These are phyloP conservation scores for Darevskia mixta DNA, from an alignment of 2,797 vertebrate genomes.

Conservation along the genomic window DNA sequence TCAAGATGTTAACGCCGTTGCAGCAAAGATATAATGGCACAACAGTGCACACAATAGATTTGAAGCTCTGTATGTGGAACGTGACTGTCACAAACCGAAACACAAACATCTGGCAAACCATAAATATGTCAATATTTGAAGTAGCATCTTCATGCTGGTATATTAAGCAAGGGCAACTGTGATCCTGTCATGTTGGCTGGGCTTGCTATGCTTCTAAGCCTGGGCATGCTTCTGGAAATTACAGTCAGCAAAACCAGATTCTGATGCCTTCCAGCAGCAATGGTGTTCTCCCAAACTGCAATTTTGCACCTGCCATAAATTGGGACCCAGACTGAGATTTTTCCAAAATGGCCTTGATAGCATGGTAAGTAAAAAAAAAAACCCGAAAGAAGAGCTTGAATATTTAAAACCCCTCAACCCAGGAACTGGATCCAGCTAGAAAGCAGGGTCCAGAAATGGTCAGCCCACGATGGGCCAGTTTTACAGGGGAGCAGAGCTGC, in stretches of 20 bases:
- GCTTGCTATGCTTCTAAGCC: not conserved
- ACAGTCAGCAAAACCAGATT: not conserved
- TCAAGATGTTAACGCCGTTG: not conserved
- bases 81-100: not conserved
- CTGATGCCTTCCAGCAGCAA: not conserved
- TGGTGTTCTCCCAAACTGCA: not conserved
- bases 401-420: not conserved
- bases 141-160: not conserved
- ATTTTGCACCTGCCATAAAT: not conserved
- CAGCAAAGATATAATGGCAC: constrained; percentile 5
- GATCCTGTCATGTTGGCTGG: not conserved
- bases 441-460: no score
- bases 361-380: not conserved
- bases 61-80: constrained; percentile 21
- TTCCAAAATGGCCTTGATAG: no score
- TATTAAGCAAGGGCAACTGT: not conserved
- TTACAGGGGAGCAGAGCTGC: no score
- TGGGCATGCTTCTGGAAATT: not conserved
- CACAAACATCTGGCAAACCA: constrained; percentile 9
- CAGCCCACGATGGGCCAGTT: no score
- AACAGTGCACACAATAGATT: not conserved
- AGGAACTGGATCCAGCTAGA: no score
- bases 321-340: not conserved
- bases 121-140: constrained; percentile 49
- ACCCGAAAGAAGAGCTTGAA: no score